phyloP scores from a whole-genome alignment of 2,113 vertebrate genomes.

The Catharus minimus region DNA sequence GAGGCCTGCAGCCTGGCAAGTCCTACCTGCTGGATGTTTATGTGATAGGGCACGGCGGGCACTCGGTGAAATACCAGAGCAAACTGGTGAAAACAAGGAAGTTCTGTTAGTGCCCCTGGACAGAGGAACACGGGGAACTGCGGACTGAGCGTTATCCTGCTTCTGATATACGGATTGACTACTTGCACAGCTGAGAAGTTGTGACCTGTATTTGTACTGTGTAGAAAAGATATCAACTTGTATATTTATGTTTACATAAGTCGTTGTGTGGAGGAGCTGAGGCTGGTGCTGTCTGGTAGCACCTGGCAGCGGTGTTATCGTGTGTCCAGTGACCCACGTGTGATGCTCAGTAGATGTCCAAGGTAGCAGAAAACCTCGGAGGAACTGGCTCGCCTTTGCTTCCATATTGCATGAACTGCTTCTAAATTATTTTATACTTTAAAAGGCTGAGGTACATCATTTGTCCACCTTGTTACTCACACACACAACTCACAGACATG shows the following conservation, averaged over 20 bases:
- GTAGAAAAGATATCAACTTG: constrained; percentile 83
- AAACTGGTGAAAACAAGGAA: constrained; percentile 98
- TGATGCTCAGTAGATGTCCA: constrained; percentile 68
- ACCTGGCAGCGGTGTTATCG: constrained; percentile 14
- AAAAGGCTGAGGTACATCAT: constrained; percentile 67
- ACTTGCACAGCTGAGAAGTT: constrained; percentile 81
- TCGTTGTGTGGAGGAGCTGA: constrained; percentile 62
- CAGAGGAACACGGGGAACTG: constrained; percentile 79
- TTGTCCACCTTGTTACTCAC: constrained; percentile 60
- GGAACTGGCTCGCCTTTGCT: constrained; percentile 66
- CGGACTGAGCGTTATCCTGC: constrained; percentile 74
- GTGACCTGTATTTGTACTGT: constrained; percentile 81
- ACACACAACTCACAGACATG: constrained; percentile 59
- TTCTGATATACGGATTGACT: constrained; percentile 84
- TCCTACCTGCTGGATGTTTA: constrained; percentile 97
- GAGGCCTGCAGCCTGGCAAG: constrained; percentile 88
- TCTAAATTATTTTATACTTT: constrained; percentile 83
- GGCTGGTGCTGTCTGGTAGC: constrained; percentile 19
- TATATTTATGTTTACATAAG: constrained; percentile 85
- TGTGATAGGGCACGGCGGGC: constrained; percentile 90
- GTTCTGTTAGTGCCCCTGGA: constrained; percentile 84
- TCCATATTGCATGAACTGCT: constrained; percentile 87
- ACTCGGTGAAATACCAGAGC: constrained; percentile 96
- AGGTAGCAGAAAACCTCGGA: constrained; percentile 55
- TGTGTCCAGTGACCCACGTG: constrained; percentile 39